These are phyloP conservation scores for Protomyctophum bolini DNA, from an alignment of 2,113 vertebrate species.

Conservation along the genomic window DNA sequence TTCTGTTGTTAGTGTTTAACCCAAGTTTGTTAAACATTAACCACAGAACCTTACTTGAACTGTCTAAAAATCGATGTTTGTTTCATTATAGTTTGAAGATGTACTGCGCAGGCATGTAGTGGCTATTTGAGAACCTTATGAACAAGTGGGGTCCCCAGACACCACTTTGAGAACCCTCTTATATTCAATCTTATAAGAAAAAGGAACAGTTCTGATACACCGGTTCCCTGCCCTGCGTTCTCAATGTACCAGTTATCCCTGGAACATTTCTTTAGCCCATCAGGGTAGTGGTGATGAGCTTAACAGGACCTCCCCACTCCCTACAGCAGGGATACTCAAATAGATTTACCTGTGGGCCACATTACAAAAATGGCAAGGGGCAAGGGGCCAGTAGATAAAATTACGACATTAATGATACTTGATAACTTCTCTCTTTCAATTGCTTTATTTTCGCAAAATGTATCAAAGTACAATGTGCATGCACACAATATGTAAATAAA, in stretches of 20 bases:
- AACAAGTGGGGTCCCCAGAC: background rate
- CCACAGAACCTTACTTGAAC: background rate
- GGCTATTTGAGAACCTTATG: background rate
- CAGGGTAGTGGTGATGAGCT: background rate
- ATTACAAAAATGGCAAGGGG: too few species aligned
- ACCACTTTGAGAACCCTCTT: too few species aligned
- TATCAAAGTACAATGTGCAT: too few species aligned
- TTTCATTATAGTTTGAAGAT: background rate
- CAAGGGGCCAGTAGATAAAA: too few species aligned
- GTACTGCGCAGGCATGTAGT: background rate
- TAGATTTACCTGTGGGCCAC: too few species aligned
- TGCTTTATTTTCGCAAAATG: too few species aligned
- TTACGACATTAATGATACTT: too few species aligned
- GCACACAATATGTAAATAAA: too few species aligned
- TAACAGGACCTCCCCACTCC: background rate
- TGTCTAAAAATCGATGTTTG: background rate
- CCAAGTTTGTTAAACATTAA: constrained; percentile 35
- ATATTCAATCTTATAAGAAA: background rate
- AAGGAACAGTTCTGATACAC: background rate
- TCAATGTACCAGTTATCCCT: background rate
- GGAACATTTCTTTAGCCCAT: background rate
- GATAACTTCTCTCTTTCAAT: too few species aligned
- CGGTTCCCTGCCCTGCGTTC: too few species aligned
- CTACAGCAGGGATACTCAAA: background rate
- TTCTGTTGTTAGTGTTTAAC: constrained; percentile 42